phyloP scores from a whole-genome alignment of 2,888 invertebrate species.

The Smittia sp. region DNA sequence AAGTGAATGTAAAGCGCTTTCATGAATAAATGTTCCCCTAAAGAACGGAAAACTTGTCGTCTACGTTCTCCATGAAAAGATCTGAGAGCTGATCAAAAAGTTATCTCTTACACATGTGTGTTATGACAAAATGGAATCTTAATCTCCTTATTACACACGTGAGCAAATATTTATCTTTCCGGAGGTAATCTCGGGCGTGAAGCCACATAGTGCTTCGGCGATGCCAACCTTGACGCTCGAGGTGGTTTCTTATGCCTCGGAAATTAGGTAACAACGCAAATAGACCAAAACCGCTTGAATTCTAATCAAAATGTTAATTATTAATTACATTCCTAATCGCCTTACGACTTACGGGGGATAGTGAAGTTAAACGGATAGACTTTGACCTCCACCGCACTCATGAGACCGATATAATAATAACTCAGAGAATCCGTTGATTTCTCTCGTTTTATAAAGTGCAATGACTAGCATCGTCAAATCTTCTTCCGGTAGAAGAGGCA shows the following conservation, averaged over 20 bases:
- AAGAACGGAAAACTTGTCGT: neutral
- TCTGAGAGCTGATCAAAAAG: slow-evolving; percentile 24
- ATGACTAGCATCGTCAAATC: too few relatives aligned
- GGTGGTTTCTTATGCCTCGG: too few relatives aligned
- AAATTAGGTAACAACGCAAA: neutral
- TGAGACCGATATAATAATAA: too few relatives aligned
- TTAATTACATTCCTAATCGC: slow-evolving; percentile 36
- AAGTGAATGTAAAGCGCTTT: neutral
- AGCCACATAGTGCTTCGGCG: neutral
- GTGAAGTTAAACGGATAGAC: neutral
- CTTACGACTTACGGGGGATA: slow-evolving; percentile 12
- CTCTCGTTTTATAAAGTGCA: too few relatives aligned
- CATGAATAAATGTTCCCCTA: too few relatives aligned
- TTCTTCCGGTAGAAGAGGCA: too few relatives aligned
- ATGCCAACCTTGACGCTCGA: neutral
- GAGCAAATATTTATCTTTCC: slow-evolving; percentile 35
- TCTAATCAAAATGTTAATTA: slow-evolving; percentile 38
- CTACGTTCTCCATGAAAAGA: neutral
- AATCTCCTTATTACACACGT: slow-evolving; percentile 29
- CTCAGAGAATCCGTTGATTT: too few relatives aligned
- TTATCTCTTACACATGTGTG: slow-evolving; percentile 21
- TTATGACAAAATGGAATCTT: slow-evolving; percentile 16
- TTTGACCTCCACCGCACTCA: neutral
- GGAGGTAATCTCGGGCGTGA: neutral
- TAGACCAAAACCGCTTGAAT: neutral